Conservation (phyloP, 2,888 invertebrate species). For the Tridacna crocea region DNA sequence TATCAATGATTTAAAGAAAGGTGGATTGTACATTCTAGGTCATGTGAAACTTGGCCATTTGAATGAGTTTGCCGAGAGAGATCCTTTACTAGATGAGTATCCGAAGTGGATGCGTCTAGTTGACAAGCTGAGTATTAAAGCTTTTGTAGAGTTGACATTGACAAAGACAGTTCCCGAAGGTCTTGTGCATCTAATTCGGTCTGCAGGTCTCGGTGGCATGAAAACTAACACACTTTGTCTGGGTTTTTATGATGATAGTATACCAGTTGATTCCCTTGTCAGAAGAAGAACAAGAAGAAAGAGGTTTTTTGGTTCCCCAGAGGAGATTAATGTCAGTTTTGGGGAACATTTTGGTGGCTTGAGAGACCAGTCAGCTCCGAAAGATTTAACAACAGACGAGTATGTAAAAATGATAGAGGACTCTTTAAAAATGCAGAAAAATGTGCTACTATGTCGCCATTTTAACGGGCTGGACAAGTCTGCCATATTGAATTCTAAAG, state of each 20-base stretch:
- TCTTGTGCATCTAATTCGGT: conserved; percentile 94
- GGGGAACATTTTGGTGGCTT: conserved; percentile 70
- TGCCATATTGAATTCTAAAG: conserved; percentile 88
- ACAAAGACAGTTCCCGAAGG: conserved; percentile 94
- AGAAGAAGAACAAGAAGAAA: conserved; percentile 56
- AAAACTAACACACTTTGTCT: conserved; percentile 97
- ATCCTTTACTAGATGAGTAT: conserved; percentile 91
- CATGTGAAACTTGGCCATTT: conserved; percentile 89
- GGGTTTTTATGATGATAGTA: conserved; percentile 93
- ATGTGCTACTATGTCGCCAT: conserved; percentile 95
- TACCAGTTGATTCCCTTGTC: conserved; percentile 87
- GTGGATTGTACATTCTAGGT: conserved; percentile 93
- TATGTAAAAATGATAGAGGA: conserved; percentile 94
- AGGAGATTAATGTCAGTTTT: conserved; percentile 59
- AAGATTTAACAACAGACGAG: conserved; percentile 85
- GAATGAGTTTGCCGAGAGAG: conserved; percentile 85
- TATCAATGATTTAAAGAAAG: conserved; percentile 98
- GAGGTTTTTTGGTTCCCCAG: conserved; percentile 68
- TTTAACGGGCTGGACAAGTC: conserved; percentile 94
- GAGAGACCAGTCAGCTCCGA: conserved; percentile 58
- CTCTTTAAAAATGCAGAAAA: conserved; percentile 96
- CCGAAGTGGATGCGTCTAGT: conserved; percentile 96
- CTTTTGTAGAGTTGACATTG: conserved; percentile 97
- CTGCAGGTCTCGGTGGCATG: conserved; percentile 99
- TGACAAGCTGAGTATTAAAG: conserved; percentile 95